These are phyloP conservation scores for Siniperca chuatsi DNA, from an alignment of 2,113 vertebrate species.

Conservation along the genomic window DNA sequence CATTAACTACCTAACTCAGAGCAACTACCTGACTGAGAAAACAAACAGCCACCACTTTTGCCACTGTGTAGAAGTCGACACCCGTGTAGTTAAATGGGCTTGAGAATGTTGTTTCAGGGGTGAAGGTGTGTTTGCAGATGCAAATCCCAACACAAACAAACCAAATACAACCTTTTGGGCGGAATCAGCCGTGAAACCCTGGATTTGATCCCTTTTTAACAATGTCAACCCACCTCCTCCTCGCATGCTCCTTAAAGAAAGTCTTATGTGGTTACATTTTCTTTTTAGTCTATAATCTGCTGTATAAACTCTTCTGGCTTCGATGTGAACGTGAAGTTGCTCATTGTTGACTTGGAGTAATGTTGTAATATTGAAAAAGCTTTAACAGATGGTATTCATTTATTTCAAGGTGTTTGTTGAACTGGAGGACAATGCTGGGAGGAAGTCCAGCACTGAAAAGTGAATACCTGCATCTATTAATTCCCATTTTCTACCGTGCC, in stretches of 20 bases:
- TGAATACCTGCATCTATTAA: constrained; percentile 63
- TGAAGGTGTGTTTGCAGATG: constrained; percentile 74
- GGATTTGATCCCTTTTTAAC: constrained; percentile 33
- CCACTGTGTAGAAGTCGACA: constrained; percentile 72
- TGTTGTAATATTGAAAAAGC: constrained; percentile 53
- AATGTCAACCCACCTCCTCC: background rate
- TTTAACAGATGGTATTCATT: constrained; percentile 79
- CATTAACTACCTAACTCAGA: background rate
- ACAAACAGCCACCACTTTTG: constrained; percentile 77
- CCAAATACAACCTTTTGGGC: constrained; percentile 76
- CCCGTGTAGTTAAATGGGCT: constrained; percentile 57
- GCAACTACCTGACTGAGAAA: constrained; percentile 51
- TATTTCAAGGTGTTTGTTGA: constrained; percentile 74
- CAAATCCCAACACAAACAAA: constrained; percentile 69
- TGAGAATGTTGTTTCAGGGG: constrained; percentile 81
- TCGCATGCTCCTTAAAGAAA: background rate
- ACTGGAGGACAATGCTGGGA: constrained; percentile 68
- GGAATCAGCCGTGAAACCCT: constrained; percentile 43
- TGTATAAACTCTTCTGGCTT: background rate
- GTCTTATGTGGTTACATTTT: background rate
- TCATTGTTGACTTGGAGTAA: constrained; percentile 23
- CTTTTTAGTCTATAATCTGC: background rate
- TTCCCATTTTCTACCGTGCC: constrained; percentile 2
- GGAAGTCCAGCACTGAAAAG: constrained; percentile 58
- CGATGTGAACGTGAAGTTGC: constrained; percentile 15